A percentile compares a stretch with the other conserved stretches of the same genome.
Conservation (phyloP, 1,140 invertebrate genomes). For the Sarcophaga bullata region DNA sequence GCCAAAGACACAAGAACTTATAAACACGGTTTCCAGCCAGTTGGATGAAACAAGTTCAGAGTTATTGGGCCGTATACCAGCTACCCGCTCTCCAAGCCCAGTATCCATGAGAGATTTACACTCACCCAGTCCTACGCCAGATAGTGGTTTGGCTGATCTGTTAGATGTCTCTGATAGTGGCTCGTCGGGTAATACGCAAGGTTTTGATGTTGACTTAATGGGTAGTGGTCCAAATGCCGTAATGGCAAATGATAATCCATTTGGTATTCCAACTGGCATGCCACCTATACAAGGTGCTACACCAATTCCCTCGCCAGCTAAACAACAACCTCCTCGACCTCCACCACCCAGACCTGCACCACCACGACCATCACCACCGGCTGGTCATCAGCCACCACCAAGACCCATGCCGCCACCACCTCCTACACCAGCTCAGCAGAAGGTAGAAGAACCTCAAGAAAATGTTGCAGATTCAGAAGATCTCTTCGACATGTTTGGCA, state of each 20-base stretch:
- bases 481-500: slow-evolving; percentile 68
- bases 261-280: slow-evolving; percentile 56
- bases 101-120: slow-evolving; percentile 81
- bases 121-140: slow-evolving; percentile 85
- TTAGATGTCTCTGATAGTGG: slow-evolving; percentile 68
- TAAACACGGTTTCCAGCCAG: slow-evolving; percentile 85
- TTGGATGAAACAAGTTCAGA: slow-evolving; percentile 89
- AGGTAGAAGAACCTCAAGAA: slow-evolving; percentile 46
- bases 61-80: slow-evolving; percentile 81
- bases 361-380: slow-evolving; percentile 61
- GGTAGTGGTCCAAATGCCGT: slow-evolving; percentile 44
- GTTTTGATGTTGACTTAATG: slow-evolving; percentile 54
- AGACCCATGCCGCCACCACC: slow-evolving; percentile 54
- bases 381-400: slow-evolving; percentile 52
- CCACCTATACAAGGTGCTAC: slow-evolving; percentile 55
- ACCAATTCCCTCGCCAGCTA: slow-evolving; percentile 52
- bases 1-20: slow-evolving; percentile 82
- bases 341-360: slow-evolving; percentile 65
- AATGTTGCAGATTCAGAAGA: slow-evolving; percentile 55
- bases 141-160: slow-evolving; percentile 72
- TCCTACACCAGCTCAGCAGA: slow-evolving; percentile 47
- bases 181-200: slow-evolving; percentile 54
- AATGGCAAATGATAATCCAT: slow-evolving; percentile 58
- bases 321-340: slow-evolving; percentile 57
- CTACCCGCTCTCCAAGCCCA: slow-evolving; percentile 83